Evolutionary conservation across 1,140 invertebrate genomes (phyloP), one percentile per base, ranked within the genome.

Genomic region (Papilio helenus): DNA sequence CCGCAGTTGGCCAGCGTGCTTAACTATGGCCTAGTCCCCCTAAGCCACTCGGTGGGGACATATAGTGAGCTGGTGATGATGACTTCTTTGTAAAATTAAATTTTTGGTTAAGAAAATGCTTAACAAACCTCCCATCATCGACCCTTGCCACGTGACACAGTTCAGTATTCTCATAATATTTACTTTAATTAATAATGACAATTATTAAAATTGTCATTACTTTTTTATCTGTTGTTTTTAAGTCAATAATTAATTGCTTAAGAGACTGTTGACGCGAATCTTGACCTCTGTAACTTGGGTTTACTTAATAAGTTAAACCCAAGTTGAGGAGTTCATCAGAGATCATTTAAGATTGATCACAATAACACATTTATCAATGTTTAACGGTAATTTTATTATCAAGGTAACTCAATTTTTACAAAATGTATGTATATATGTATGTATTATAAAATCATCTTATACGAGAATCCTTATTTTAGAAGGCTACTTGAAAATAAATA

Each of bases 181-280:
- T 61, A 12, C 9, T 23, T 61, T 12, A 8, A 10, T 61, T 26
- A 29, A 29, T 16, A 68, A 16, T 68, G 18, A 68, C 0, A 65
- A 29, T 29, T n/a, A 14, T 72, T 73, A 3, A 44, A 4, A 23
- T 14, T 4, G 1, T 23, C 5, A 44, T 20, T 73, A 46, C 20
- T 73, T 42, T 65, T 68, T 68, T 68, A 61, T 68, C 61, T 68
- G 23, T 68, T 68, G 14, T 29, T 65, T 65, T 65, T 68, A 68
- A 68, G 26, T 68, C 14, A 68, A 29, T 29, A 29, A 68, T 68
- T 68, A 68, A 68, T 68, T 68, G 26, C 61, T 29, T 68, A 68
- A 68, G 26, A 68, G 26, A 68, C 12, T 14, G 18, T 68, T 29
- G 61, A 29, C 61, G 61, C 29, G 61, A 14, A 68, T 34, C 61